Evolutionary conservation across 2,797 vertebrate species (phyloP), one percentile per base, ranked within the genome.

Genomic region (Antennarius maculatus): DNA sequence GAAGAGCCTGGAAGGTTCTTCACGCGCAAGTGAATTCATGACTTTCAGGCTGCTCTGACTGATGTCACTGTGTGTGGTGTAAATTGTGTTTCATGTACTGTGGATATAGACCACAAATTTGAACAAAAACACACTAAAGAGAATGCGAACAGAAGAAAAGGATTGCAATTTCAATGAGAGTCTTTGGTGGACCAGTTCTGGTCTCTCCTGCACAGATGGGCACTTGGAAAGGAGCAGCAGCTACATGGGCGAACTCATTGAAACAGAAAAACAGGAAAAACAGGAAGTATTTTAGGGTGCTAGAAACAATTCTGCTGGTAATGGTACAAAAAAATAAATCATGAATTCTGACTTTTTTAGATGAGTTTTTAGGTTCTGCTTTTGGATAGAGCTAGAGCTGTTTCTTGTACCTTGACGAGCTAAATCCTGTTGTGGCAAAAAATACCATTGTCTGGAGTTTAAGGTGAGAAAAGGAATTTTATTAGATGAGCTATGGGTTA

Each of bases 241-340:
- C 79, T 79, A 76, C 75, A 83, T 66, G 72, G 73, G 61, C 61
- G 70, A 45, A 73, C 73, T 84, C 72, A 66, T 71, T 62, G 48
- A 49, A 6, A 49, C 65, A 56, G 61, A 73, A 61, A 71, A 69
- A 65, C 61, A 55, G 48, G 61, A 73, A 61, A 71, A 69, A 65
- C 61, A 55, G 48, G 37, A 52, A 48, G 53, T 49, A 63, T 70
- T 39, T n/a, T 45, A 72, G 53, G 49, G 23, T 59, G 54, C 68
- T 56, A 45, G 29, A 77, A 52, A 67, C 3, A 15, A 60, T 14
- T 62, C 53, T 52, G 74, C 56, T 54, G 23, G 23, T 23, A 23
- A 23, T 23, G 23, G 23, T 23, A 23, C n/a, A 23, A 23, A 23
- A 1, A 23, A 23, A 23, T 23, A 23, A 23, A 23, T 23, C 23